phyloP scores from a whole-genome alignment of 2,797 vertebrate species.

The Sebastes jordani region DNA sequence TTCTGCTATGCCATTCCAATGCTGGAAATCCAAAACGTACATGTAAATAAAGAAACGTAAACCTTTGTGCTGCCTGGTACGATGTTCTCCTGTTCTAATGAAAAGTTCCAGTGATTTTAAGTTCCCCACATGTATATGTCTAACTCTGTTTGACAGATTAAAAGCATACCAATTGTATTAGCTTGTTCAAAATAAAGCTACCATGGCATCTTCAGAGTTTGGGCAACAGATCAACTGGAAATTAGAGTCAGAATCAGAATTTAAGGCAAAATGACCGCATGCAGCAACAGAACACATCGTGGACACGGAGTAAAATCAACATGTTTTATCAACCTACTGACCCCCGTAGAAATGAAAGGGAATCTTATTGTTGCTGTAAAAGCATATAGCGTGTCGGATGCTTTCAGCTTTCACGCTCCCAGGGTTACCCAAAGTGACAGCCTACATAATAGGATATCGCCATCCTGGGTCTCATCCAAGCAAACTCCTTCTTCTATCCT shows the following conservation, averaged over 20 bases:
- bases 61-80: neutral
- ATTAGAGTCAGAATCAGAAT: neutral
- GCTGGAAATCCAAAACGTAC: neutral
- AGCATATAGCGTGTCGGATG: conserved; percentile 38
- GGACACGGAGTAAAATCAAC: conserved; percentile 5
- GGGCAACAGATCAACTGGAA: neutral
- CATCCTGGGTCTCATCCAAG: conserved; percentile 53
- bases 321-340: conserved; percentile 35
- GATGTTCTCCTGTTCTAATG: neutral
- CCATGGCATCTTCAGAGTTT: neutral
- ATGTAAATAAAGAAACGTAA: neutral
- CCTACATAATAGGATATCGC: conserved; percentile 68
- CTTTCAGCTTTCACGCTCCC: conserved; percentile 39
- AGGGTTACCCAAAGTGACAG: conserved; percentile 65
- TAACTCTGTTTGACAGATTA: neutral
- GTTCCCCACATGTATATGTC: neutral
- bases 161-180: neutral
- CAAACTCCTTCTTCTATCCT: conserved; percentile 47
- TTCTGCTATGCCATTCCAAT: neutral
- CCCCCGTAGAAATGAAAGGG: conserved; percentile 40
- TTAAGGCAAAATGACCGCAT: neutral
- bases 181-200: neutral
- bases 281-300: neutral
- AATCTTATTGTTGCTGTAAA: conserved; percentile 54
- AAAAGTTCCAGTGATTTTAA: neutral